Percentiles rank a stretch among this genome's conserved stretches.
phyloP scores from a whole-genome alignment of 1,140 invertebrate genomes.

The Drosophila elegans region DNA sequence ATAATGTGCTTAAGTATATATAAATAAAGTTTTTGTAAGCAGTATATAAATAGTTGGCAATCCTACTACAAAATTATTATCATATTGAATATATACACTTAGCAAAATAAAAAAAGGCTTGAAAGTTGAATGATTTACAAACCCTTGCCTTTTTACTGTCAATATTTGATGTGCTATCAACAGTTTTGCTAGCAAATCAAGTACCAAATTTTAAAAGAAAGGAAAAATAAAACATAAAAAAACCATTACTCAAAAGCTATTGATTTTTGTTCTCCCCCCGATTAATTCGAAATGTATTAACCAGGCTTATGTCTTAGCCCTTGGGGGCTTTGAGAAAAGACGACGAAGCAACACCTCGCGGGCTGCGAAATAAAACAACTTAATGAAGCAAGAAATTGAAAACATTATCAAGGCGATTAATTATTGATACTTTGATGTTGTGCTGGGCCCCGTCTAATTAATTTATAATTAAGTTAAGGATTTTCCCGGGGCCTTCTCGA shows the following conservation, averaged over 20 bases:
- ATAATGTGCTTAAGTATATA: too few species aligned
- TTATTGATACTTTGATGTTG: constrained; percentile 81
- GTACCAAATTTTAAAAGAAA: too few species aligned
- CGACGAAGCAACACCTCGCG: constrained; percentile 40
- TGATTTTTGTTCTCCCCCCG: constrained; percentile 36
- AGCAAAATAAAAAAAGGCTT: too few species aligned
- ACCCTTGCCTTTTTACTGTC: too few species aligned
- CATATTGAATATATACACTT: too few species aligned
- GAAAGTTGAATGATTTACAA: too few species aligned
- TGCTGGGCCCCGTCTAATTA: constrained; percentile 62
- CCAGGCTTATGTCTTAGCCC: constrained; percentile 52
- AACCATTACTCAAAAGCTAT: constrained; percentile 22
- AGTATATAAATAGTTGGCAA: too few species aligned
- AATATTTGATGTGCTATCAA: too few species aligned
- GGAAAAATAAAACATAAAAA: neutral
- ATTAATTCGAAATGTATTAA: constrained; percentile 65
- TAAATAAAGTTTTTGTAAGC: too few species aligned
- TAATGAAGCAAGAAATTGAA: constrained; percentile 83
- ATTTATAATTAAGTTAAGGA: constrained; percentile 83
- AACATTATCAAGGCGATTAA: constrained; percentile 82
- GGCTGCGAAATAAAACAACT: constrained; percentile 61
- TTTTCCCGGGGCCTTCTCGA: constrained; percentile 28
- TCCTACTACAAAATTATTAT: too few species aligned
- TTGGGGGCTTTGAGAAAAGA: constrained; percentile 54
- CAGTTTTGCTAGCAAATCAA: too few species aligned